Base-by-base conservation (phyloP, 2,888 invertebrate species). In the Campopleginae sp. region DNA sequence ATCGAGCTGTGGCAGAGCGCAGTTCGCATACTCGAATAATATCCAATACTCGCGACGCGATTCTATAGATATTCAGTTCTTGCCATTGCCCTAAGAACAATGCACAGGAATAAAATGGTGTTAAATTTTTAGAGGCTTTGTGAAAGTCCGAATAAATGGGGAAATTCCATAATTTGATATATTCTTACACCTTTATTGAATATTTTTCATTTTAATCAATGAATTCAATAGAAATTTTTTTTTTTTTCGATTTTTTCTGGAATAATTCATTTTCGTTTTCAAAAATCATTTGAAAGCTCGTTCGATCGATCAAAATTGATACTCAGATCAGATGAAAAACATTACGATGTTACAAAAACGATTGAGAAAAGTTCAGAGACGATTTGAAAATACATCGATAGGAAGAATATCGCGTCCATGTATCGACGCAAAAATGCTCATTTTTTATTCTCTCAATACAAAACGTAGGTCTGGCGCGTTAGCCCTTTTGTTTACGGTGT, bases 41-140 rank as follows among this genome's bases (percentile, higher is more conserved):
- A 38, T 75, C 44, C 44, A 51, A 54, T 68, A 44, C 54, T 10
- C 33, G 54, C 65, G 70, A 46, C 61, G 89, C 89, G 87, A 92
- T 91, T 89, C 88, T 90, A 88, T 89, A 82, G 86, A 89, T 90
- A 91, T 91, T 84, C 85, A 38, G 38, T 1, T 7, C 8, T 38
- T 42, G 42, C 86, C 80, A 80, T 83, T 89, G 87, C 86, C 84
- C 84, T 72, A 86, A 88, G 87, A 88, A 74, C 61, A 33, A 46
- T 54, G n/a, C 38, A 82, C 51, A 33, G 38, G 70, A 63, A 58
- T 14, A 58, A 58, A 58, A 58, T 27, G 5, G 58, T 27, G 5
- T 27, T 27, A 27, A 58, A 58, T 27, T 58, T 58, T 3, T 12
- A 27, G 27, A 58, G 23, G 27, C 27, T 58, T 14, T 8, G 27